Evolutionary conservation across 2,888 invertebrate species (phyloP), one percentile per base, ranked within the genome.

Genomic region (Lymantria monacha): DNA sequence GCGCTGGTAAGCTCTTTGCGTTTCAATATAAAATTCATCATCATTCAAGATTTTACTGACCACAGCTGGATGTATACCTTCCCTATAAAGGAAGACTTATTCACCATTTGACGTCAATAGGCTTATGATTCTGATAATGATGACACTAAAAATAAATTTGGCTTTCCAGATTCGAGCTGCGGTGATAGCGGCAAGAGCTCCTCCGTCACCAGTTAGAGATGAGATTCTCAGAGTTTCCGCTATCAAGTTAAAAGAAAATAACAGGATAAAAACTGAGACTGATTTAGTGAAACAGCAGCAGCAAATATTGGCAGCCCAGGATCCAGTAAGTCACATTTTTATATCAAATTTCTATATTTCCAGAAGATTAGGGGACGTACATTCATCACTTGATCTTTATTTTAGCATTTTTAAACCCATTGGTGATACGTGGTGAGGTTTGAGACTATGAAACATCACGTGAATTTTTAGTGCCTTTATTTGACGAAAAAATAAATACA

Each of bases 261-360:
- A 92, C 46, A 83, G 93, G 10, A 92, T 93, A 50, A 92, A 92
- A 66, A 80, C 92, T 0, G 93, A 93, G 63, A 92, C 92, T 0
- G 92, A 92, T 14, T 70, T 93, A 3, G 90, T 93, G 41, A 87
- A 91, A 42, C 93, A 93, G 48, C 93, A 93, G 61, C 93, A 94
- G 53, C 86, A 93, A 60, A 93, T 93, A 42, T 68, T 93, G 42
- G 92, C 93, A 9, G 78, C 88, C 0, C 65, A 76, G 36, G 91
- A 91, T 57, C 91, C 91, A 36, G 91, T 91, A 50, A 77, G 76
- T 51, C 8, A 22, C 5, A 36, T 36, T 36, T 36, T 36, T 36
- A 36, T 3, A 7, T 7, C 7, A 7, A 2, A 22, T 36, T 36
- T 36, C n/a, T 3, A 3, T 36, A 7, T n/a, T 36, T 11, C 9